phyloP scores from a whole-genome alignment of 1,140 invertebrate genomes.

The Drosophila pallidifrons region DNA sequence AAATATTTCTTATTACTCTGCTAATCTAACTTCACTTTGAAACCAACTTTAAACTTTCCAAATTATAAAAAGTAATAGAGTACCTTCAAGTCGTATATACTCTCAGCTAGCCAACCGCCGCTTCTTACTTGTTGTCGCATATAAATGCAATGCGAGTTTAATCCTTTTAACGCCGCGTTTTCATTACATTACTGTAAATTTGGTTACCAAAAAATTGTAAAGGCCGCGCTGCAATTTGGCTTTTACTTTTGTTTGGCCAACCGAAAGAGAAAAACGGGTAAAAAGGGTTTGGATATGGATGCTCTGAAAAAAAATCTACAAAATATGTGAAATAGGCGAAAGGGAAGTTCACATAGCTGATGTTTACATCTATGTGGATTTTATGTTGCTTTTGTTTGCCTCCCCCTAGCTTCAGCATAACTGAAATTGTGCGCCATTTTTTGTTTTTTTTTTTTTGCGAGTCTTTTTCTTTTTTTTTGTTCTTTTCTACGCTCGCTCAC shows the following conservation, averaged over 20 bases:
- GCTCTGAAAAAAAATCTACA: constrained; percentile 12
- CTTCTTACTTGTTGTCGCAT: constrained; percentile 13
- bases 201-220: constrained; percentile 56
- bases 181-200: constrained; percentile 78
- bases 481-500: constrained; percentile 23
- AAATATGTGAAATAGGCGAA: constrained; percentile 16
- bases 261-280: neutral
- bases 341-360: constrained; percentile 31
- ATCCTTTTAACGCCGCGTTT: constrained; percentile 76
- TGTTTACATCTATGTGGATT: constrained; percentile 55
- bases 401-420: constrained; percentile 34
- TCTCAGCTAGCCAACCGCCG: neutral
- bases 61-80: neutral
- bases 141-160: constrained; percentile 67
- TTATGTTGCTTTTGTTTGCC: constrained; percentile 45
- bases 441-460: constrained; percentile 26
- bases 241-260: constrained; percentile 40
- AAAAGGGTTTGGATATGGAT: neutral
- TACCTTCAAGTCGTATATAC: neutral
- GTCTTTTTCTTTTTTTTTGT: constrained; percentile 42
- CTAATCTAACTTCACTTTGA: too few relatives aligned
- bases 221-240: constrained; percentile 43
- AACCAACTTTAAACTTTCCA: too few relatives aligned
- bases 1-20: too few relatives aligned
- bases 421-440: constrained; percentile 59